phyloP scores from a whole-genome alignment of 2,797 vertebrate genomes.

The Microctenopoma lineatum region DNA sequence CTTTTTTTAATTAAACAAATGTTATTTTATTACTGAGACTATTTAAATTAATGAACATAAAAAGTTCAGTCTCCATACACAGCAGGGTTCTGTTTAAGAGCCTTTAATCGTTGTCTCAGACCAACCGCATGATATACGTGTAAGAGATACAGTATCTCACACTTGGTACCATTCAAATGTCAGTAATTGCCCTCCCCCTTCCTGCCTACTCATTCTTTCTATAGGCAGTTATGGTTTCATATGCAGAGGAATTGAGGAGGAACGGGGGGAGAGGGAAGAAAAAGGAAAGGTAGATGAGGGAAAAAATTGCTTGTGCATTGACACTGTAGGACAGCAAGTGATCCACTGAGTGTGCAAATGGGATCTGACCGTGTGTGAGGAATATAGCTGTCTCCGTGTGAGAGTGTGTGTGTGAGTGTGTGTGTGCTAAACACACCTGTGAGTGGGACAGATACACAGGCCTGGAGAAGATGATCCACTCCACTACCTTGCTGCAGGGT shows the following conservation, averaged over 20 bases:
- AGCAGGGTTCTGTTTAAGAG: conserved; percentile 39
- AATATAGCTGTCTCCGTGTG: conserved; percentile 43
- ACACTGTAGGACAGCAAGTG: conserved; percentile 54
- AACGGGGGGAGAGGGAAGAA: conserved; percentile 38
- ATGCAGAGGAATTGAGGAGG: conserved; percentile 58
- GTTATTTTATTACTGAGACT: conserved; percentile 10
- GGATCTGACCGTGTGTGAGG: conserved; percentile 56
- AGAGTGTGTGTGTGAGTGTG: conserved; percentile 46
- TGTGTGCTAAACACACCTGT: conserved; percentile 84
- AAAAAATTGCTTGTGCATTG: conserved; percentile 51
- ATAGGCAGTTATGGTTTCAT: conserved; percentile 63
- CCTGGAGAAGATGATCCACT: conserved; percentile 96
- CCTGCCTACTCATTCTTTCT: conserved; percentile 67
- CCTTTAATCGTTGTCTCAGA: conserved; percentile 37
- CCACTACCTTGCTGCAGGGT: conserved; percentile 96
- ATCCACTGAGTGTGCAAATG: conserved; percentile 62
- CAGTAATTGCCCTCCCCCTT: conserved; percentile 64
- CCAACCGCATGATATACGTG: conserved; percentile 47
- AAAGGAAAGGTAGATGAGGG: conserved; percentile 47
- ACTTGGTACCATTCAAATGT: conserved; percentile 51
- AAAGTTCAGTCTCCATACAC: conserved; percentile 10
- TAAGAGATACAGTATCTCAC: conserved; percentile 37
- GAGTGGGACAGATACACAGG: conserved; percentile 94
- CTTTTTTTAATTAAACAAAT: conserved; percentile 31
- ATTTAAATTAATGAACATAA: conserved; percentile 36